Base-by-base conservation (phyloP, 2,113 vertebrate genomes). In the Pipra filicauda region DNA sequence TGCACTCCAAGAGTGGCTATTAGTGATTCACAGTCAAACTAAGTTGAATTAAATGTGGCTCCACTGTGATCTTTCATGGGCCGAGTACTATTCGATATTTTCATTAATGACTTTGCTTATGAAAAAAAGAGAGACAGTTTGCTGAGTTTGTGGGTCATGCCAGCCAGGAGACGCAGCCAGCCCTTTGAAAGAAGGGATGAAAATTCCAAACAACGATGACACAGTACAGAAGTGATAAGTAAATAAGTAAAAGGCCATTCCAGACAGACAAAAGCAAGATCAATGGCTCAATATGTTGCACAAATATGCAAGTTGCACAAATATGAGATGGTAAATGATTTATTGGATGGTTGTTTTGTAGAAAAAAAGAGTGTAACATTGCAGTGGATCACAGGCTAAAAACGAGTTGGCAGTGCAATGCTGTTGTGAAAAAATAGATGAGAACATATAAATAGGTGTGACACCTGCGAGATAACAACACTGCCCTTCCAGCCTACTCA, bases 11-110 rank as follows among this genome's bases (percentile, higher is more conserved):
- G 41, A 70, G 72, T 52, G 15, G 13, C 64, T 89, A 61, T 73
- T 91, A 94, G 33, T 89, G 94, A 91, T 93, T 94, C 90, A 89
- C 48, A 79, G 71, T 41, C 79, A 88, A 72, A 83, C 43, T 33
- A 37, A 86, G 72, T 48, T 91, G 39, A 44, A 88, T 78, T 88
- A 79, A 83, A 73, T 44, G 62, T 77, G 43, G 59, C 28, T 91
- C 17, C 27, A 23, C 46, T 77, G 69, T 91, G 88, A 91, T 87
- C 49, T 66, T 65, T 58, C 59, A 81, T 44, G 19, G 49, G n/a
- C 22, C 39, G 64, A 67, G n/a, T 41, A 28, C 75, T 67, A 30
- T 19, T 39, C 27, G 57, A 16, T 73, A 52, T 91, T 91, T 89
- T 77, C 37, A 54, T 87, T 94, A 89, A 84, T 77, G 44, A 37